Evolutionary conservation across 1,140 invertebrate genomes (phyloP).

Genomic region (Dendroctonus valens): DNA sequence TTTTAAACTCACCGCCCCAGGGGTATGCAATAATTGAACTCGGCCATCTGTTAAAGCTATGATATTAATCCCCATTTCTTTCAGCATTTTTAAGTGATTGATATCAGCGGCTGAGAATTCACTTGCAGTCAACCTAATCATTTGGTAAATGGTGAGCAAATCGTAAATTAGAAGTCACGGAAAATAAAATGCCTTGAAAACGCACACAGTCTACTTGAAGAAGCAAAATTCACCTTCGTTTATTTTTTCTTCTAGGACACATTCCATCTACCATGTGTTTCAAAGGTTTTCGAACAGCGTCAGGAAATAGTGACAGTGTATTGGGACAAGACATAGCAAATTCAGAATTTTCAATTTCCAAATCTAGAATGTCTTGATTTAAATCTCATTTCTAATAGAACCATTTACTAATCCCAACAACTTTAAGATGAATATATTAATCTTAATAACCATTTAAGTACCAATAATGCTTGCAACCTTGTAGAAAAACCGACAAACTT

Average conservation of each 20-base stretch:
- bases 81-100: slow-evolving; percentile 84
- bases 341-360: slow-evolving; percentile 63
- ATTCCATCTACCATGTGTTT: slow-evolving; percentile 82
- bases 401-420: no score
- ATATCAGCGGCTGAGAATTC: slow-evolving; percentile 82
- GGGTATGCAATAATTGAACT: slow-evolving; percentile 86
- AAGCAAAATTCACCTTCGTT: slow-evolving; percentile 18
- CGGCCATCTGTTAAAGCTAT: slow-evolving; percentile 84
- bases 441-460: no score
- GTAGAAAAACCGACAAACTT: neutral
- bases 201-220: neutral
- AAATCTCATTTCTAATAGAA: no score
- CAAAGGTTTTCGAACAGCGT: slow-evolving; percentile 73
- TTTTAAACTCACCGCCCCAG: slow-evolving; percentile 66
- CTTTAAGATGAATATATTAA: no score
- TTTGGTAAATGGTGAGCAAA: no score
- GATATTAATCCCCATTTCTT: slow-evolving; percentile 93
- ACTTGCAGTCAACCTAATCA: slow-evolving; percentile 61
- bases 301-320: slow-evolving; percentile 77
- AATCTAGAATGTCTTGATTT: slow-evolving; percentile 37
- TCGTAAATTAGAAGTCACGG: no score
- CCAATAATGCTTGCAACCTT: no score
- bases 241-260: slow-evolving; percentile 61
- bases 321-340: slow-evolving; percentile 82
- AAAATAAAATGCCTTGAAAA: neutral